A percentile compares a stretch with the other conserved stretches of the same genome.
Evolutionary conservation across 2,113 vertebrate genomes (phyloP).

Genomic region (Sander lucioperca): DNA sequence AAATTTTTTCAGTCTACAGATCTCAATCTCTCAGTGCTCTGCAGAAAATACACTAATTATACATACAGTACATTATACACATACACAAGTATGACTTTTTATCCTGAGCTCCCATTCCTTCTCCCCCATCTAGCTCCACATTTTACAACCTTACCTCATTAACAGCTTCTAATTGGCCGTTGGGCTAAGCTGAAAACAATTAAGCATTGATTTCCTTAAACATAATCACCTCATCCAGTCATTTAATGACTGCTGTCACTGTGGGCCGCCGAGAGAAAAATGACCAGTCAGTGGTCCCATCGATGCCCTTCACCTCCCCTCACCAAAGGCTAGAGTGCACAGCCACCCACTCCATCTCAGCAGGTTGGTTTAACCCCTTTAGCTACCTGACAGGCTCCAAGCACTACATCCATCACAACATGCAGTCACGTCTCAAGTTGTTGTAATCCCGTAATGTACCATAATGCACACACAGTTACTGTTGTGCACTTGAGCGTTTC

Average conservation of each 20-base stretch:
- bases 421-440: constrained; percentile 43
- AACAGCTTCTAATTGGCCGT: constrained; percentile 81
- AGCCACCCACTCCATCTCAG: constrained; percentile 76
- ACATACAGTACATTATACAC: not conserved
- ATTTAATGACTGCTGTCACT: constrained; percentile 80
- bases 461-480: constrained; percentile 38
- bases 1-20: not conserved
- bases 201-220: constrained; percentile 84
- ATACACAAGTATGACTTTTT: constrained; percentile 3
- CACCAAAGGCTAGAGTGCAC: constrained; percentile 77
- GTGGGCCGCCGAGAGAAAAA: constrained; percentile 78
- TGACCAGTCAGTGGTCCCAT: constrained; percentile 73
- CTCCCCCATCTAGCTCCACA: constrained; percentile 38
- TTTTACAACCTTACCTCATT: constrained; percentile 75
- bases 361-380: constrained; percentile 79
- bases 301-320: constrained; percentile 81
- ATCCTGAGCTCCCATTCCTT: constrained; percentile 4
- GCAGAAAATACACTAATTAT: not conserved
- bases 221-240: constrained; percentile 81
- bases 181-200: constrained; percentile 80
- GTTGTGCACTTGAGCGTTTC: constrained; percentile 1
- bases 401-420: constrained; percentile 74
- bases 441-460: constrained; percentile 27
- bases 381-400: constrained; percentile 66
- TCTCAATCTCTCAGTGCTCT: not conserved